These are phyloP conservation scores for Pica pica DNA, from an alignment of 2,113 vertebrate genomes.

Conservation along the genomic window DNA sequence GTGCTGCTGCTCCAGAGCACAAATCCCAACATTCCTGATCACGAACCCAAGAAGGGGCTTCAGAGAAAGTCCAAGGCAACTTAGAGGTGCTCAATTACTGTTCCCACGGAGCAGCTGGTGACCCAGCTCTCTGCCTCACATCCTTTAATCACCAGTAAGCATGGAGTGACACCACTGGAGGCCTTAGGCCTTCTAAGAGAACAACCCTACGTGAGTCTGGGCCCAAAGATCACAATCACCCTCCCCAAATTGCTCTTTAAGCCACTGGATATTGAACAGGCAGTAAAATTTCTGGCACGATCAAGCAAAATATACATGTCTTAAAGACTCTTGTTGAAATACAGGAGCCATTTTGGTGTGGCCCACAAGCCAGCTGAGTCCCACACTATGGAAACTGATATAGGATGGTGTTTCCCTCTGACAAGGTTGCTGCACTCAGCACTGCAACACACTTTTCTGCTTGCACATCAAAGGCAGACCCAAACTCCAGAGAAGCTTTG, in stretches of 20 bases:
- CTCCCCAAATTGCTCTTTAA: background rate
- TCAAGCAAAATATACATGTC: background rate
- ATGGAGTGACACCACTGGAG: background rate
- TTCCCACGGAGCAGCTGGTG: background rate
- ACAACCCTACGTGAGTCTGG: background rate
- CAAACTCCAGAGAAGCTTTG: background rate
- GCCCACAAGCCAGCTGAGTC: background rate
- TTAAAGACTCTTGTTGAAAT: background rate
- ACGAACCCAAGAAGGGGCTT: background rate
- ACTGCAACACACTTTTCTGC: background rate
- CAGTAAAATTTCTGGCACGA: background rate
- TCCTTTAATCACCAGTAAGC: background rate
- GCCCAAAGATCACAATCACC: background rate
- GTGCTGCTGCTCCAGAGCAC: rapidly evolving
- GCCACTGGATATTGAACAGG: background rate
- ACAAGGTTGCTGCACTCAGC: background rate
- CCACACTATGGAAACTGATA: background rate
- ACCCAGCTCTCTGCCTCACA: background rate
- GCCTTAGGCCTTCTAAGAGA: background rate
- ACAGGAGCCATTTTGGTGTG: background rate
- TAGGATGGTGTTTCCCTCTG: rapidly evolving
- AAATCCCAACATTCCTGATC: background rate
- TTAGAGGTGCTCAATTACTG: background rate
- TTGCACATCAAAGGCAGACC: background rate
- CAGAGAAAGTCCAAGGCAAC: background rate